A percentile compares a stretch with the other conserved stretches of the same genome.
Conservation (phyloP, 2,797 vertebrate species). For the Periophthalmus magnuspinnatus region DNA sequence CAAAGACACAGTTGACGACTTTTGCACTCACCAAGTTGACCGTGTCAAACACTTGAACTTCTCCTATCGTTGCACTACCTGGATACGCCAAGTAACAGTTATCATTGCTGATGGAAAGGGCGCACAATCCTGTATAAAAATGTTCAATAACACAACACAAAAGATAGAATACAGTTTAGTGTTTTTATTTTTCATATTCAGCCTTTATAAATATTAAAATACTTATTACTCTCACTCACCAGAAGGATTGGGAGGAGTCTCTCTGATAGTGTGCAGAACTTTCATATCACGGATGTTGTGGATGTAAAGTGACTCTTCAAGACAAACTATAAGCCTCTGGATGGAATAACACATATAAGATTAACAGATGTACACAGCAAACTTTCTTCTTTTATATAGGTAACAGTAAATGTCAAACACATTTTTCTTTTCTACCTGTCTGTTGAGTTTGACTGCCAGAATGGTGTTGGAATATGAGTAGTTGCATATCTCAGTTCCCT, state of each 20-base stretch:
- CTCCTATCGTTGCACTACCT: constrained; percentile 95
- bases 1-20: not conserved
- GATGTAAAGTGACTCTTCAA: constrained; percentile 99
- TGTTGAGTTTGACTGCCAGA: constrained; percentile 95
- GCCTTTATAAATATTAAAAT: not conserved
- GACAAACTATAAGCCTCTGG: constrained; percentile 96
- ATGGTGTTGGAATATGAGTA: constrained; percentile 99
- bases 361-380: not conserved
- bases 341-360: constrained; percentile 9
- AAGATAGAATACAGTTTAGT: not conserved
- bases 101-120: constrained; percentile 96
- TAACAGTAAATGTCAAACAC: not conserved
- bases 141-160: not conserved
- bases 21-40: constrained; percentile 89
- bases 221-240: constrained; percentile 69
- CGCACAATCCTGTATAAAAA: constrained; percentile 83
- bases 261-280: constrained; percentile 97
- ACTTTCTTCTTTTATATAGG: not conserved
- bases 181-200: not conserved
- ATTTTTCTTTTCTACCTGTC: constrained; percentile 81
- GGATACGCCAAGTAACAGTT: constrained; percentile 98
- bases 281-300: constrained; percentile 99
- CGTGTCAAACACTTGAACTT: constrained; percentile 98
- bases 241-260: constrained; percentile 96
- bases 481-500: constrained; percentile 99